Conservation (phyloP, 2,113 vertebrate species). For the Sylvietta virens region DNA sequence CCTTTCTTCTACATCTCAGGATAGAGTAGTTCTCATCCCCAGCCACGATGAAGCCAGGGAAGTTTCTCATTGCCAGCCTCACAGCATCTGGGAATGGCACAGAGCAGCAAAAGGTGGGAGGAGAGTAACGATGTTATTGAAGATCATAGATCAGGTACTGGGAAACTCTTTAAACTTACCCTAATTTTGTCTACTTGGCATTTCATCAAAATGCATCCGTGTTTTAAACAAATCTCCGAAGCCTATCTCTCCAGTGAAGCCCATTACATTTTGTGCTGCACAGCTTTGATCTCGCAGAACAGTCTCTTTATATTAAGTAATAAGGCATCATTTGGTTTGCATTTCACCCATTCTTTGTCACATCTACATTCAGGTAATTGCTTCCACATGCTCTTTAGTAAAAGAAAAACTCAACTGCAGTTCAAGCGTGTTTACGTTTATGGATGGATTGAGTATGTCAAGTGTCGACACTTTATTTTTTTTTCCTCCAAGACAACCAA, state of each 20-base stretch:
- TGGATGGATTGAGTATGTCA: slow-evolving; percentile 37
- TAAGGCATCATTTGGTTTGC: slow-evolving; percentile 63
- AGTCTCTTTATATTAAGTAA: slow-evolving; percentile 62
- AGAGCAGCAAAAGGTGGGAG: background rate
- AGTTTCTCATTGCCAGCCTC: background rate
- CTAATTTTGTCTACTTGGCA: slow-evolving; percentile 16
- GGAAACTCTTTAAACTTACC: background rate
- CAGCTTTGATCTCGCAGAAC: slow-evolving; percentile 47
- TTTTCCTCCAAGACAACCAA: background rate
- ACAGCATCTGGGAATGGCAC: background rate
- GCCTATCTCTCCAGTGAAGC: background rate
- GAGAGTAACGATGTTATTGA: background rate
- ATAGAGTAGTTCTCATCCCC: background rate
- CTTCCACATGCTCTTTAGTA: slow-evolving; percentile 55
- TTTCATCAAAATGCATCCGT: slow-evolving; percentile 25
- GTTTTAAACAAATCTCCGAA: slow-evolving; percentile 18
- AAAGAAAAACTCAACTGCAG: slow-evolving; percentile 29
- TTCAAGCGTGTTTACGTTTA: slow-evolving; percentile 30
- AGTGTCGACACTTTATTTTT: background rate
- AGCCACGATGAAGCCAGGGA: rapidly evolving
- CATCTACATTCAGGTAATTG: slow-evolving; percentile 65
- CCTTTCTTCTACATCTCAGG: rapidly evolving
- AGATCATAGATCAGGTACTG: background rate
- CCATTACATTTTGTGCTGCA: slow-evolving; percentile 7
- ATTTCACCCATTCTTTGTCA: slow-evolving; percentile 62